A percentile compares a stretch with the other conserved stretches of the same genome.
These are phyloP conservation scores for Drosophila miranda DNA, from an alignment of 1,140 invertebrate genomes.

Conservation along the genomic window DNA sequence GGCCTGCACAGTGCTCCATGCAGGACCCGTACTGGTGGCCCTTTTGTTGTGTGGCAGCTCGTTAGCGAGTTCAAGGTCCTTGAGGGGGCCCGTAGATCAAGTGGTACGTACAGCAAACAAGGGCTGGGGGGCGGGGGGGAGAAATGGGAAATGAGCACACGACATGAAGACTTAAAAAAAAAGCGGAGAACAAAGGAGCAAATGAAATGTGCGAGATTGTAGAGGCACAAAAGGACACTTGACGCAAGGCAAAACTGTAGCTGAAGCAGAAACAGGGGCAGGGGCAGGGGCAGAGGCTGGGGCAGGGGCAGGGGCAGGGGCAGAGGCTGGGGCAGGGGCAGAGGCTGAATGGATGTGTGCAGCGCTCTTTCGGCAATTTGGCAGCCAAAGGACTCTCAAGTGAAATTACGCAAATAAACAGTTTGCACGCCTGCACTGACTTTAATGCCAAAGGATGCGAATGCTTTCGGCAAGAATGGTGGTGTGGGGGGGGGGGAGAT, in stretches of 20 bases:
- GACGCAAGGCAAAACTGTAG: not conserved
- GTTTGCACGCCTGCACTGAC: slow-evolving; percentile 62
- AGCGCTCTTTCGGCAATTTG: slow-evolving; percentile 25
- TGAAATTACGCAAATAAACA: slow-evolving; percentile 71
- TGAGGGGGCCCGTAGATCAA: slow-evolving; percentile 44
- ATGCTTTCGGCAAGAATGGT: not conserved
- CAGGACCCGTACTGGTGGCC: not conserved
- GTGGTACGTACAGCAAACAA: slow-evolving; percentile 57
- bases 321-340: too few species aligned
- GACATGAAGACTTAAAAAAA: slow-evolving; percentile 54
- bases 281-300: too few species aligned
- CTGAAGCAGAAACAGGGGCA: too few species aligned
- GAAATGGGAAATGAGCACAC: slow-evolving; percentile 47
- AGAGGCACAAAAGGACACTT: slow-evolving; percentile 8
- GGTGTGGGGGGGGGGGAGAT: not conserved
- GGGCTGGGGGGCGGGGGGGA: slow-evolving; percentile 4
- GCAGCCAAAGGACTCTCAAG: slow-evolving; percentile 39
- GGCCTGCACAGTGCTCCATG: not conserved
- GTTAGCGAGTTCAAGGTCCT: slow-evolving; percentile 63
- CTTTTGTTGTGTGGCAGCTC: slow-evolving; percentile 20
- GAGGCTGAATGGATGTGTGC: not conserved
- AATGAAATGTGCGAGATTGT: slow-evolving; percentile 30
- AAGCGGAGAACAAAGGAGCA: slow-evolving; percentile 28
- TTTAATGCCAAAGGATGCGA: slow-evolving; percentile 38
- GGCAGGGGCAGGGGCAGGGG: too few species aligned